These are phyloP conservation scores for Chrysomallon squamiferum DNA, from an alignment of 1,140 invertebrate genomes.

Conservation along the genomic window DNA sequence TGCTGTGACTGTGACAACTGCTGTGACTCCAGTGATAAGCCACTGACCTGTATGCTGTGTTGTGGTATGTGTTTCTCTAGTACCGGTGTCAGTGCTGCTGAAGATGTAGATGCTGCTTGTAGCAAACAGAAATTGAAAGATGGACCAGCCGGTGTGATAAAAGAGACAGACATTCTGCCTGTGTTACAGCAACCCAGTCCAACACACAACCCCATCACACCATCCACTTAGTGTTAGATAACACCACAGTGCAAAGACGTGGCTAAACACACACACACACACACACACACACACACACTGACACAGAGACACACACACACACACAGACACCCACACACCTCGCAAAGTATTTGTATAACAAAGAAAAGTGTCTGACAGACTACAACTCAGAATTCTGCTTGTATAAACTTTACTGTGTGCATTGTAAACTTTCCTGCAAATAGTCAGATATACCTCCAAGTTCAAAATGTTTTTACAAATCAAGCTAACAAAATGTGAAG, in stretches of 20 bases:
- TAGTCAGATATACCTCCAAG: too few species aligned
- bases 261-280: conserved; percentile 7
- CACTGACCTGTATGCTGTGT: conserved; percentile 2
- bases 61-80: background rate
- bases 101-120: background rate
- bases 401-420: too few species aligned
- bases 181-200: background rate
- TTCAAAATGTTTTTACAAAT: too few species aligned
- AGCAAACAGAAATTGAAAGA: too few species aligned
- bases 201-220: too few species aligned
- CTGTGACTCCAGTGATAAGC: background rate
- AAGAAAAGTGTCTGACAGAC: too few species aligned
- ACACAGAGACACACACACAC: background rate
- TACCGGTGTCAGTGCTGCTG: background rate
- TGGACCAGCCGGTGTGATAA: background rate
- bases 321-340: background rate
- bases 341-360: too few species aligned
- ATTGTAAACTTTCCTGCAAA: too few species aligned
- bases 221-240: too few species aligned
- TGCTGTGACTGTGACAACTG: background rate
- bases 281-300: conserved; percentile 6
- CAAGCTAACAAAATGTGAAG: too few species aligned
- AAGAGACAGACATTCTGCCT: background rate
- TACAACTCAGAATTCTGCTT: too few species aligned
- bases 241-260: too few species aligned